phyloP scores from a whole-genome alignment of 2,888 invertebrate genomes.

The Cantharis rustica region DNA sequence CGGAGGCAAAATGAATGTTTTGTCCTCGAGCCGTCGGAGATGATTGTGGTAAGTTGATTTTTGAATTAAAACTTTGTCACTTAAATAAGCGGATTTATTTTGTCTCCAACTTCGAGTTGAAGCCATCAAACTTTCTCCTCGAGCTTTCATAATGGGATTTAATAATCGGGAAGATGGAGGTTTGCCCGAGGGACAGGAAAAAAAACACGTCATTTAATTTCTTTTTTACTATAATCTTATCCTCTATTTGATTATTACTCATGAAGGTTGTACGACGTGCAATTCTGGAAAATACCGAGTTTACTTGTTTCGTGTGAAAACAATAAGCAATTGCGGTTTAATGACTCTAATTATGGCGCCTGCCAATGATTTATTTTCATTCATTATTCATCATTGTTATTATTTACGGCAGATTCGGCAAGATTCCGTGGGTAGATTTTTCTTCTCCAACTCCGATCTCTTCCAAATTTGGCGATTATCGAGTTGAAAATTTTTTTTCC shows the following conservation, averaged over 20 bases:
- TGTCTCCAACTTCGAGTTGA: neutral
- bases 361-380: neutral
- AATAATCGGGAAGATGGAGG: neutral
- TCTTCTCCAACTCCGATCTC: neutral
- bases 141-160: neutral
- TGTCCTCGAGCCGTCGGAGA: constrained; percentile 83
- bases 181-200: too few species aligned
- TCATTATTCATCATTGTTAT: neutral
- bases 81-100: neutral
- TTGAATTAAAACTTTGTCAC: neutral
- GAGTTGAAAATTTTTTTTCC: neutral
- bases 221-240: neutral
- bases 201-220: neutral
- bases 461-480: neutral
- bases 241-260: neutral
- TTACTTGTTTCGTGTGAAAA: neutral
- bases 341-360: neutral
- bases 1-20: constrained; percentile 82
- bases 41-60: constrained; percentile 77
- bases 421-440: neutral
- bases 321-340: neutral
- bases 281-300: neutral
- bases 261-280: neutral
- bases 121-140: neutral
- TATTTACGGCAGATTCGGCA: neutral